A percentile compares a stretch with the other conserved stretches of the same genome.
Evolutionary conservation across 2,888 invertebrate genomes (phyloP).

Genomic region (Leptinotarsa rubiginosa): DNA sequence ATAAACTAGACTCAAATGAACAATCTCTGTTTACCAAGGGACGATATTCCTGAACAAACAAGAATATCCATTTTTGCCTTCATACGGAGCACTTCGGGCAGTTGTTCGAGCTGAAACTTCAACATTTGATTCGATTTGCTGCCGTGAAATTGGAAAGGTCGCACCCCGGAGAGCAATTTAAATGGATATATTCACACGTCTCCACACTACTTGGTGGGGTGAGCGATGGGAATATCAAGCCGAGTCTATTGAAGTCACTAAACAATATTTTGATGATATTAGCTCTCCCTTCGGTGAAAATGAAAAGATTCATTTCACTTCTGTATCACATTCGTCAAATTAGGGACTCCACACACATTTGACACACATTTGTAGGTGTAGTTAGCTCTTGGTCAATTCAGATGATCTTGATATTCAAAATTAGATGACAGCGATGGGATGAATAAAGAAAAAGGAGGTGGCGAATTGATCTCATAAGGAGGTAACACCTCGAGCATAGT

Average conservation of each 20-base stretch:
- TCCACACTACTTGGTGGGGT: neutral
- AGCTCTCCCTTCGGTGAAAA: too few relatives aligned
- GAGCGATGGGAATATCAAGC: neutral
- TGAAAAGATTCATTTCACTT: too few relatives aligned
- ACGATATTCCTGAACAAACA: conserved; percentile 1
- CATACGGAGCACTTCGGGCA: neutral
- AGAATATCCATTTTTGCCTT: conserved; percentile 8
- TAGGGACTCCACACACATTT: too few relatives aligned
- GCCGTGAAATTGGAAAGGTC: neutral
- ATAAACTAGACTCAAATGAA: neutral
- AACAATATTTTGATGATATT: neutral
- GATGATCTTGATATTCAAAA: too few relatives aligned
- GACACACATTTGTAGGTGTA: too few relatives aligned
- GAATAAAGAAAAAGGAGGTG: too few relatives aligned
- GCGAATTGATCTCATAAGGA: too few relatives aligned
- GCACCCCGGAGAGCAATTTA: neutral
- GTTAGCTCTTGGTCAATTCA: too few relatives aligned
- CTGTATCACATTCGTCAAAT: too few relatives aligned
- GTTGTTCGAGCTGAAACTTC: neutral
- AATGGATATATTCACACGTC: conserved; percentile 4
- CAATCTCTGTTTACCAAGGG: neutral
- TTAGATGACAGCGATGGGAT: too few relatives aligned
- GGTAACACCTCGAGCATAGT: too few relatives aligned
- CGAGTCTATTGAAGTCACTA: neutral
- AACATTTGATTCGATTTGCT: conserved; percentile 5